Conservation (phyloP, 1,140 invertebrate species). For the Aphelinus certus region DNA sequence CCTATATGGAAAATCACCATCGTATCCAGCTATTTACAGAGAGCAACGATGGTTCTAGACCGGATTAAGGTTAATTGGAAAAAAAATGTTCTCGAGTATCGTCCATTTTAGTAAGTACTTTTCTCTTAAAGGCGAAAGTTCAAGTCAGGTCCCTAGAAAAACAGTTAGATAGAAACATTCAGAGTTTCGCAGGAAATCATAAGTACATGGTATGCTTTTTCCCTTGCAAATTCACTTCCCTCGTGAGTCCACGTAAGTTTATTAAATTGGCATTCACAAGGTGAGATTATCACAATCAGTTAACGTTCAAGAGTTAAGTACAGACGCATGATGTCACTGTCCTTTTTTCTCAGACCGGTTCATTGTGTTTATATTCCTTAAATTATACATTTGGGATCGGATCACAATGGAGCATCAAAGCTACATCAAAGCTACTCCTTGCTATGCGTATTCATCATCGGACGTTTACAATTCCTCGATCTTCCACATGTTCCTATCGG, state of each 20-base stretch:
- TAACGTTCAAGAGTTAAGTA: conserved; percentile 10
- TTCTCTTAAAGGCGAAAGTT: conserved; percentile 27
- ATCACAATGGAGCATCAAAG: too few species aligned
- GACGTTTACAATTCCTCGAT: background rate
- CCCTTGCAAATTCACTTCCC: conserved; percentile 7
- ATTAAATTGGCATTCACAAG: conserved; percentile 2
- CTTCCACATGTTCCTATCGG: conserved; percentile 9
- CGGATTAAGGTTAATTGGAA: background rate
- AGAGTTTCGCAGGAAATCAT: conserved; percentile 7
- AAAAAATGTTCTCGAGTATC: conserved; percentile 19
- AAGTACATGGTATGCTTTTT: background rate
- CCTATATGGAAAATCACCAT: conserved; percentile 2
- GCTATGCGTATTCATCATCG: too few species aligned
- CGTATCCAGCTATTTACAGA: background rate
- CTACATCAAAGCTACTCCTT: too few species aligned
- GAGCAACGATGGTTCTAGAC: background rate
- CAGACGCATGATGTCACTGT: background rate
- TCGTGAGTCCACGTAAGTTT: conserved; percentile 5
- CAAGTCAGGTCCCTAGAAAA: conserved; percentile 18
- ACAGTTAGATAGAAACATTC: conserved; percentile 24
- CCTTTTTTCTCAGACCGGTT: too few species aligned
- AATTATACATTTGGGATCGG: too few species aligned
- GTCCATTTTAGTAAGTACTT: conserved; percentile 34
- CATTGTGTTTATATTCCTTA: too few species aligned
- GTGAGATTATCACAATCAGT: conserved; percentile 17